These are phyloP conservation scores for Salvator merianae DNA, from an alignment of 2,113 vertebrate genomes.

Conservation along the genomic window DNA sequence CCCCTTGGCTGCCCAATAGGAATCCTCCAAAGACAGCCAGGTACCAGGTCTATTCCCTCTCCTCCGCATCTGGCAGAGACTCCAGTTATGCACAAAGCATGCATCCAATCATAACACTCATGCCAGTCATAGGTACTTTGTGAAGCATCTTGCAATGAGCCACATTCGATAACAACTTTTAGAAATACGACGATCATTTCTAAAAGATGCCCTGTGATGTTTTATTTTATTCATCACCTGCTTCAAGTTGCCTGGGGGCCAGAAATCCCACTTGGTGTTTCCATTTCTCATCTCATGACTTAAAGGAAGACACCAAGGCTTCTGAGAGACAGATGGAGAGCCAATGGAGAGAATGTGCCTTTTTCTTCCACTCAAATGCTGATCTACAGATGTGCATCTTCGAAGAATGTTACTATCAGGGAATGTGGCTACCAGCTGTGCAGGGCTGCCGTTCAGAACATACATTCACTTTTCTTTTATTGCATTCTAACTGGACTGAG, in stretches of 20 bases:
- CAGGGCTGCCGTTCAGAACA: conserved; percentile 52
- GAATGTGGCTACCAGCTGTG: conserved; percentile 66
- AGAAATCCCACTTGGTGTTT: conserved; percentile 49
- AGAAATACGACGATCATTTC: conserved; percentile 43
- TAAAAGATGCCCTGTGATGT: conserved; percentile 28
- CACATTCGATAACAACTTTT: conserved; percentile 54
- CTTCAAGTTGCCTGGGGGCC: conserved; percentile 44
- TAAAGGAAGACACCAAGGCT: background rate
- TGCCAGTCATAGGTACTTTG: conserved; percentile 46
- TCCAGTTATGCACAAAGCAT: conserved; percentile 8
- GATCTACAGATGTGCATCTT: conserved; percentile 44
- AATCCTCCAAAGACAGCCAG: no score
- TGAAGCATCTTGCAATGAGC: conserved; percentile 57
- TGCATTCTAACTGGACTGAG: background rate
- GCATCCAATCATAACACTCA: conserved; percentile 45
- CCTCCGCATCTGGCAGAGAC: no score
- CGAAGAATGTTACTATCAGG: conserved; percentile 52
- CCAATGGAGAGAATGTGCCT: conserved; percentile 49
- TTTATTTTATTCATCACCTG: conserved; percentile 66
- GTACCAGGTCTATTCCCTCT: no score
- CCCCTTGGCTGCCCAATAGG: background rate
- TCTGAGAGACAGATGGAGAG: conserved; percentile 20
- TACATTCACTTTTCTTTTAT: conserved; percentile 19
- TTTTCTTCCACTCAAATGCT: conserved; percentile 35
- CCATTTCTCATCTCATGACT: conserved; percentile 39